Evolutionary conservation across 2,888 invertebrate genomes (phyloP).

Genomic region (Chrysotoxum bicinctum): DNA sequence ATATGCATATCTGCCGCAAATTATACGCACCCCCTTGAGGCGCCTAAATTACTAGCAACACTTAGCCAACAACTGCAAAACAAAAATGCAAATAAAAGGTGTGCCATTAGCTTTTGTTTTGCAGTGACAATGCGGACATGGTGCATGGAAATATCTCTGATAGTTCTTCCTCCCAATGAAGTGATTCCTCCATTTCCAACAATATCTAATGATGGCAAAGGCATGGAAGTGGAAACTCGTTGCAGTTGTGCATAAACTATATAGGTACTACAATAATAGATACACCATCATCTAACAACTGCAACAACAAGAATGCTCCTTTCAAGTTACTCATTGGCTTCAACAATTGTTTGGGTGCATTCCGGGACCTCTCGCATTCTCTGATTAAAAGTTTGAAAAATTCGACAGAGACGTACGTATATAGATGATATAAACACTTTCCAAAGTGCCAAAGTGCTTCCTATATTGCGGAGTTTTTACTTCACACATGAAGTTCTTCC

Average conservation of each 20-base stretch:
- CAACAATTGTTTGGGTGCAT: conserved; percentile 54
- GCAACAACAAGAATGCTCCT: conserved; percentile 30
- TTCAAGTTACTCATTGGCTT: conserved; percentile 55
- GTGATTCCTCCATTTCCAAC: not conserved
- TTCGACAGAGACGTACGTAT: not conserved
- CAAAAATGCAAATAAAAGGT: conserved; percentile 31
- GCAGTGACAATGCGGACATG: conserved; percentile 71
- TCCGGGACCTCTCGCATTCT: conserved; percentile 43
- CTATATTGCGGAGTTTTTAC: conserved; percentile 7
- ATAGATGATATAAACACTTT: not conserved
- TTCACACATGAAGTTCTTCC: not conserved
- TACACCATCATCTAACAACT: not conserved
- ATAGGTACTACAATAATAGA: not conserved
- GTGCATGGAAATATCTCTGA: conserved; percentile 16
- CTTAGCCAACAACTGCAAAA: not conserved
- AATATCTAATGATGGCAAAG: not conserved
- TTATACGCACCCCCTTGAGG: conserved; percentile 57
- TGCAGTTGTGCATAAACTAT: not conserved
- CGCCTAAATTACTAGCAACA: conserved; percentile 44
- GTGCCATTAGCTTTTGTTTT: conserved; percentile 65
- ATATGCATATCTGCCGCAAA: conserved; percentile 10
- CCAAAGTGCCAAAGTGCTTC: conserved; percentile 20
- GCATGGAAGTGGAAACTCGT: not conserved
- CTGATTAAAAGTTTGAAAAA: conserved; percentile 47
- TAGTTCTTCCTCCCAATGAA: conserved; percentile 4